These are phyloP conservation scores for Agapostemon virescens DNA, from an alignment of 2,888 invertebrate genomes.

Conservation along the genomic window DNA sequence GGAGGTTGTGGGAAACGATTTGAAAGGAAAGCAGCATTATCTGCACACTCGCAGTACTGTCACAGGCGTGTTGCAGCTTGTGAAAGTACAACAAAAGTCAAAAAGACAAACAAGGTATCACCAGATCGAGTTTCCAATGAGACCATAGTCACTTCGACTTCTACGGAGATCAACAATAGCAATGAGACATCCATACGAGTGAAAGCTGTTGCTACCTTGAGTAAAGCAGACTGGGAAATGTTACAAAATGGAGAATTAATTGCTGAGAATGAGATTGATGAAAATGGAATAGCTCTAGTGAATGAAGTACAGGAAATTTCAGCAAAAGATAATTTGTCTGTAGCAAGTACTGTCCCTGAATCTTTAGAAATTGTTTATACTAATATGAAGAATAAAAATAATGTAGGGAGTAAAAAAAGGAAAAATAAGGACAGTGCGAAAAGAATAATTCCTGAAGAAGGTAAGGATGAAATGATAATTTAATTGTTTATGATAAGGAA, in stretches of 20 bases:
- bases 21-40: constrained; percentile 87
- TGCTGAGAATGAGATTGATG: neutral
- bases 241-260: constrained; percentile 42
- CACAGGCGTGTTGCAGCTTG: constrained; percentile 64
- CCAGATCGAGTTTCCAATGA: constrained; percentile 15
- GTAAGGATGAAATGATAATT: constrained; percentile 15
- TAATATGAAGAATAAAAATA: constrained; percentile 47
- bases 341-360: constrained; percentile 42
- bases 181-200: constrained; percentile 63
- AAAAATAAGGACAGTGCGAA: constrained; percentile 26
- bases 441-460: neutral
- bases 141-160: neutral
- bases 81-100: constrained; percentile 37
- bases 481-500: neutral
- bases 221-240: constrained; percentile 70
- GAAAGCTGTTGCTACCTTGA: constrained; percentile 66
- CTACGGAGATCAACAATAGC: constrained; percentile 20
- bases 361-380: constrained; percentile 62
- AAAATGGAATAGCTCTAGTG: neutral
- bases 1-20: constrained; percentile 88
- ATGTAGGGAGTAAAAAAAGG: constrained; percentile 42
- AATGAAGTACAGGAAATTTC: constrained; percentile 9
- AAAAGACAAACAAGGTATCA: constrained; percentile 27
- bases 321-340: constrained; percentile 4
- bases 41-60: constrained; percentile 87